These are phyloP conservation scores for Drosophila repletoides DNA, from an alignment of 1,140 invertebrate species.

Conservation along the genomic window DNA sequence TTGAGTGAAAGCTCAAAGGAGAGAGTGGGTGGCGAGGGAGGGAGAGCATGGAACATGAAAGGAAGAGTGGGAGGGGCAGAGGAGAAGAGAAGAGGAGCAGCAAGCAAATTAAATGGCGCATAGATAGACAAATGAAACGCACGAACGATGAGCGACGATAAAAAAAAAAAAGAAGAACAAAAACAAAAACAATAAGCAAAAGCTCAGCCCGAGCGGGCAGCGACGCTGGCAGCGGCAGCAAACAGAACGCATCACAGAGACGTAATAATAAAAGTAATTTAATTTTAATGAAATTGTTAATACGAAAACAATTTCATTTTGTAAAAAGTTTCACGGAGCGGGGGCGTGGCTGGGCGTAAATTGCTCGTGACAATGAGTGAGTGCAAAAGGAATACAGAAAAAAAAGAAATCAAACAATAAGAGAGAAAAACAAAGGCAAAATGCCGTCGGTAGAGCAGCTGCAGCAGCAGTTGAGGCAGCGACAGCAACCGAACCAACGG, in stretches of 20 bases:
- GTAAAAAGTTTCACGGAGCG: slow-evolving; percentile 67
- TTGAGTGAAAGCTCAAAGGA: slow-evolving; percentile 26
- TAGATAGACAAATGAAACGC: slow-evolving; percentile 31
- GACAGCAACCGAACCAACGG: slow-evolving; percentile 2
- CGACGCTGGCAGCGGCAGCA: slow-evolving; percentile 4
- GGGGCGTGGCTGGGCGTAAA: slow-evolving; percentile 42
- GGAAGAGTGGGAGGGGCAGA: not conserved
- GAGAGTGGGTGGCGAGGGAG: not conserved
- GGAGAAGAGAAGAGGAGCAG: not conserved
- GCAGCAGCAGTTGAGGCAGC: not conserved
- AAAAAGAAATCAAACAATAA: slow-evolving; percentile 42
- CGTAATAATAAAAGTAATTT: slow-evolving; percentile 78
- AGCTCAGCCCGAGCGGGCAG: not conserved
- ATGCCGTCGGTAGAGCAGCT: slow-evolving; percentile 37
- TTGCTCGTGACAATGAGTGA: slow-evolving; percentile 77
- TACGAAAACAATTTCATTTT: slow-evolving; percentile 81
- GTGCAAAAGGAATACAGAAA: slow-evolving; percentile 52
- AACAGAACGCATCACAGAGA: slow-evolving; percentile 31
- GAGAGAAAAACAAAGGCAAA: slow-evolving; percentile 26
- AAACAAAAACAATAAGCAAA: slow-evolving; percentile 5
- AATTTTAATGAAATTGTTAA: slow-evolving; percentile 81
- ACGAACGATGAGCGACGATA: not conserved
- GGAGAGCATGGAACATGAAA: not conserved
- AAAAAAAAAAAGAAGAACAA: slow-evolving; percentile 17
- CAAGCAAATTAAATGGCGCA: slow-evolving; percentile 46